Base-by-base conservation (phyloP, 2,113 vertebrate species). In the Patagioenas fasciata region DNA sequence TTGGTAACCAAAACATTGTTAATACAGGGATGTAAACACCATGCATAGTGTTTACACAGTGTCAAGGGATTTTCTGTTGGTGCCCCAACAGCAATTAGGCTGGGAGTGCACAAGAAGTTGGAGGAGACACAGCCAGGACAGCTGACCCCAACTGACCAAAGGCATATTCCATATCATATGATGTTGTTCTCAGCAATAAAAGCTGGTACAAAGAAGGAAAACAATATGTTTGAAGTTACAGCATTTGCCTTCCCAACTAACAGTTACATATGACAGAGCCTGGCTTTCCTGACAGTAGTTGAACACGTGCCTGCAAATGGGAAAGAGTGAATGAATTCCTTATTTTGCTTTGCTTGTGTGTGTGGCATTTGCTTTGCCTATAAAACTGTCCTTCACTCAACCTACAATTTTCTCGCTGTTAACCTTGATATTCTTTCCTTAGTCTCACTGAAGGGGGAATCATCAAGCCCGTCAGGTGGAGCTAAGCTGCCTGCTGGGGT, bases 401-500 rank as follows among this genome's bases (percentile, higher is more conserved):
- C 0, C 11, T n/a, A 17, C 0, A 6, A 3, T 42, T 66, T 72
- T 64, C 10, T 88, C 29, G 14, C 13, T 54, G 20, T 58, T 80
- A 48, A 24, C 15, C 28, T 83, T 80, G 40, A 25, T 6, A 19
- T 42, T 83, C 2, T 62, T 25, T 66, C 7, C 6, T 74, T 3
- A 1, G 11, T 38, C 31, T 7, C 28, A 4, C 13, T 23, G 9
- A 0, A 0, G 4, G 2, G 2, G 5, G 2, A 50, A 5, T 7
- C 11, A 62, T 5, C 0, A 5, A 75, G 20, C 3, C 44, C 7
- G 29, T 26, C 36, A 3, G 21, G 7, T 74, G 32, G 18, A 19
- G 26, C 29, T 70, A 15, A 70, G 9, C 2, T 1, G 12, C 12
- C 50, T 85, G 6, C 31, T 85, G 4, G 5, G 2, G 2, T 65